These are phyloP conservation scores for Tipula confusa DNA, from an alignment of 2,888 invertebrate genomes.

Conservation along the genomic window DNA sequence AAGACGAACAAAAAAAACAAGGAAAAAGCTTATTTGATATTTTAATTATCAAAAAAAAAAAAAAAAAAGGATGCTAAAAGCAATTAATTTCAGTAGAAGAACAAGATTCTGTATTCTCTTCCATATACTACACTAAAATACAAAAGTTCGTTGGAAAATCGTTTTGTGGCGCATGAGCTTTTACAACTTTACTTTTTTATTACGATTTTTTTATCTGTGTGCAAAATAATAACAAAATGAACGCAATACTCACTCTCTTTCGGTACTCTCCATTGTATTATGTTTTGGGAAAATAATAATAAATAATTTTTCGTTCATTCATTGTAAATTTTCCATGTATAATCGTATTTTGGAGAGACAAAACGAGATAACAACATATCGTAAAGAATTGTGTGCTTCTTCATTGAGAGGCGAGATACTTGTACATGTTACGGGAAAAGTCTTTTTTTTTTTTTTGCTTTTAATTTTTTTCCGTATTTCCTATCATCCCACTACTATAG, in stretches of 20 bases:
- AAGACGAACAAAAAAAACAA: not conserved
- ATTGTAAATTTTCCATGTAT: not conserved
- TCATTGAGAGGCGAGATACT: not conserved
- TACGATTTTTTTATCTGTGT: not conserved
- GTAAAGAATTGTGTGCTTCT: not conserved
- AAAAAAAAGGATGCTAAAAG: not conserved
- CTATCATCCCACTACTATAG: not conserved
- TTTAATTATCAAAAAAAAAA: not conserved
- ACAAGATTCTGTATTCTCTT: not conserved
- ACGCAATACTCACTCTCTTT: not conserved
- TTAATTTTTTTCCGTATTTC: not conserved
- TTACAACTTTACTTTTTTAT: too few species aligned
- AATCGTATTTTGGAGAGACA: not conserved
- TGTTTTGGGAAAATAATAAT: not conserved
- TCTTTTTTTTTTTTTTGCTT: not conserved
- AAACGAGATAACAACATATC: constrained; percentile 5
- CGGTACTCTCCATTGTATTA: not conserved
- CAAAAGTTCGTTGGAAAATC: not conserved
- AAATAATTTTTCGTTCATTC: not conserved
- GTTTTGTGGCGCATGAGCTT: not conserved
- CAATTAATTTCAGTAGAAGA: not conserved
- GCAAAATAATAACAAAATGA: not conserved
- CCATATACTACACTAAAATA: not conserved
- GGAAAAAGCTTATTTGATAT: not conserved
- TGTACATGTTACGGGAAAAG: not conserved